phyloP scores from a whole-genome alignment of 2,113 vertebrate genomes.

The Syngnathus floridae region DNA sequence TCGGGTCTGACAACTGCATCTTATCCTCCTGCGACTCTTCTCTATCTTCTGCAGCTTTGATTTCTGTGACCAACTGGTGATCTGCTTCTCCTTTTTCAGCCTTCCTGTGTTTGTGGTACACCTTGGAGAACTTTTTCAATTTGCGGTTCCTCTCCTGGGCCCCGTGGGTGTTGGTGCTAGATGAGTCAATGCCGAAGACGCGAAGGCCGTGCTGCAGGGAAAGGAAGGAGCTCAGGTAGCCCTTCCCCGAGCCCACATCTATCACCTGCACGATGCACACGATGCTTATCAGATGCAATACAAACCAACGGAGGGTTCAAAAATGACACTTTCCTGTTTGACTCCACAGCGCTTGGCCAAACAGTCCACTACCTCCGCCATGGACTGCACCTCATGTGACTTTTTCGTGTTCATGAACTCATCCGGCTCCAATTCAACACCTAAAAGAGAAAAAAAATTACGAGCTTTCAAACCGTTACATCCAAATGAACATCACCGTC shows the following conservation, averaged over 20 bases:
- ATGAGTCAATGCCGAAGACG: slow-evolving; percentile 95
- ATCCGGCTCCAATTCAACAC: slow-evolving; percentile 66
- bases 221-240: slow-evolving; percentile 92
- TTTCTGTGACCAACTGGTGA: neutral
- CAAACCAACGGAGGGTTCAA: too few species aligned
- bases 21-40: slow-evolving; percentile 11
- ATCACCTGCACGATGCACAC: slow-evolving; percentile 74
- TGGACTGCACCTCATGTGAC: slow-evolving; percentile 89
- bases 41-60: neutral
- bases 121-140: slow-evolving; percentile 86
- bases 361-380: slow-evolving; percentile 81
- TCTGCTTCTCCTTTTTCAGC: neutral
- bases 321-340: slow-evolving; percentile 73
- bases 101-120: slow-evolving; percentile 64
- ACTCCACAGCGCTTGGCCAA: slow-evolving; percentile 74
- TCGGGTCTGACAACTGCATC: slow-evolving; percentile 1
- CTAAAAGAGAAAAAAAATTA: slow-evolving; percentile 30
- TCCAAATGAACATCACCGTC: neutral
- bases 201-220: slow-evolving; percentile 84
- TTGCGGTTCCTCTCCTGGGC: slow-evolving; percentile 92
- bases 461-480: neutral
- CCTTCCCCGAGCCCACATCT: slow-evolving; percentile 94
- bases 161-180: slow-evolving; percentile 82
- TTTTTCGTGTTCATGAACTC: slow-evolving; percentile 97
- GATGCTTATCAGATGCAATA: neutral